Evolutionary conservation across 1,140 invertebrate species (phyloP).

Genomic region (Belonocnema kinseyi): DNA sequence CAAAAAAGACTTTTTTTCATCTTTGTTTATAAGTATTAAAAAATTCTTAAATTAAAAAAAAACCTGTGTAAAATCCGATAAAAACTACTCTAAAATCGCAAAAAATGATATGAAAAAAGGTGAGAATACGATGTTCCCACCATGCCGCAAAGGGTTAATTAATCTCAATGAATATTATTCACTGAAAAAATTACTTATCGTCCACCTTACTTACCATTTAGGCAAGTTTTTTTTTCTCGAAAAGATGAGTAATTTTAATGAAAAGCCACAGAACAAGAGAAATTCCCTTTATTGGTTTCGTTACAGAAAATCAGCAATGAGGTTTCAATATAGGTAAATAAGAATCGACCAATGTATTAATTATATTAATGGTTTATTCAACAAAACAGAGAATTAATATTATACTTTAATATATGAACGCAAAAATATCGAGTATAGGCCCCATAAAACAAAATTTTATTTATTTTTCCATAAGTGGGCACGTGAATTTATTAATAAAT

Average conservation of each 20-base stretch:
- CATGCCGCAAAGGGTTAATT: too few species aligned
- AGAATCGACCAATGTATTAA: conserved; percentile 68
- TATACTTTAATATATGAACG: conserved; percentile 40
- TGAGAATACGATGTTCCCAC: too few species aligned
- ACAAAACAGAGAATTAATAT: conserved; percentile 53
- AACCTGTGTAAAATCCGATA: too few species aligned
- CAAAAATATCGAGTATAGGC: conserved; percentile 44
- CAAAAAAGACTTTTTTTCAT: too few species aligned
- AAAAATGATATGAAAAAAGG: too few species aligned
- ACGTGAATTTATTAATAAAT: conserved; percentile 45
- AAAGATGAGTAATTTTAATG: conserved; percentile 47
- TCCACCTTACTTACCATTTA: conserved; percentile 69
- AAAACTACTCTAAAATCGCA: too few species aligned
- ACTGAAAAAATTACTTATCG: conserved; percentile 36
- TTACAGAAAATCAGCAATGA: conserved; percentile 6
- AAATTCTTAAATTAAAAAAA: too few species aligned
- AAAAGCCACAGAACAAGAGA: conserved; percentile 28
- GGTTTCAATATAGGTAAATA: conserved; percentile 62
- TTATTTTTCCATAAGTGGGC: conserved; percentile 63
- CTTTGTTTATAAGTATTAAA: too few species aligned
- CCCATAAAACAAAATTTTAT: conserved; percentile 60
- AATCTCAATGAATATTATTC: conserved; percentile 38
- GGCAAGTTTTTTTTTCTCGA: conserved; percentile 58
- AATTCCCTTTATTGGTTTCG: conserved; percentile 12
- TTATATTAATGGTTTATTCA: conserved; percentile 66